Conservation (phyloP, 2,113 vertebrate genomes). For the Nibea coibor region DNA sequence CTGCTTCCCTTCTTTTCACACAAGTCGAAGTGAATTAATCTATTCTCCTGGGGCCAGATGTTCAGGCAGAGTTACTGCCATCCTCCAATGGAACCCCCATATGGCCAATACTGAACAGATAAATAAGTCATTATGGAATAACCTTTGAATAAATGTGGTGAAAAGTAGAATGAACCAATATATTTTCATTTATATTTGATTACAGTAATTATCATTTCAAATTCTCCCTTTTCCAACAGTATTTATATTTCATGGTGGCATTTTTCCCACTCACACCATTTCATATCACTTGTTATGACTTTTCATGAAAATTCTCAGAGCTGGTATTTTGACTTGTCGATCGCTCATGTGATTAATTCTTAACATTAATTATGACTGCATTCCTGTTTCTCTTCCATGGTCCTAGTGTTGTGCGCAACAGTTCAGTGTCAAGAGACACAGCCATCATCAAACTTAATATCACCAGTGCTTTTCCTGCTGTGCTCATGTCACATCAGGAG, state of each 20-base stretch:
- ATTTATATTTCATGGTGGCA: background rate
- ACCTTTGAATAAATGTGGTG: conserved; percentile 4
- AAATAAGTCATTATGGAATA: conserved; percentile 35
- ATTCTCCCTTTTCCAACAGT: background rate
- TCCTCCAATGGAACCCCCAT: conserved; percentile 19
- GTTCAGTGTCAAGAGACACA: background rate
- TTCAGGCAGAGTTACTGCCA: conserved; percentile 46
- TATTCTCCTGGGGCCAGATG: conserved; percentile 59
- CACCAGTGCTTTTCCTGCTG: background rate
- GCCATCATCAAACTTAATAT: background rate
- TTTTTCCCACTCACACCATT: background rate
- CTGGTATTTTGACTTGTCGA: background rate
- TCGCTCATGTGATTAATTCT: background rate
- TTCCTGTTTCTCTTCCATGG: no score
- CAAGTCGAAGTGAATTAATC: conserved; percentile 37
- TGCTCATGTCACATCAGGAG: background rate
- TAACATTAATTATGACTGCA: background rate
- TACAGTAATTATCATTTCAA: background rate
- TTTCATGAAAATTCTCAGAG: background rate
- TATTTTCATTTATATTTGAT: conserved; percentile 15
- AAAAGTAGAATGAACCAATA: conserved; percentile 1
- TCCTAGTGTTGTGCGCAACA: no score
- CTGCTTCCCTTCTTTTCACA: conserved; percentile 47
- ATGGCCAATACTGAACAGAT: conserved; percentile 42
- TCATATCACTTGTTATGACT: background rate